Base-by-base conservation (phyloP, 2,888 invertebrate species). In the Mythimna vitellina region DNA sequence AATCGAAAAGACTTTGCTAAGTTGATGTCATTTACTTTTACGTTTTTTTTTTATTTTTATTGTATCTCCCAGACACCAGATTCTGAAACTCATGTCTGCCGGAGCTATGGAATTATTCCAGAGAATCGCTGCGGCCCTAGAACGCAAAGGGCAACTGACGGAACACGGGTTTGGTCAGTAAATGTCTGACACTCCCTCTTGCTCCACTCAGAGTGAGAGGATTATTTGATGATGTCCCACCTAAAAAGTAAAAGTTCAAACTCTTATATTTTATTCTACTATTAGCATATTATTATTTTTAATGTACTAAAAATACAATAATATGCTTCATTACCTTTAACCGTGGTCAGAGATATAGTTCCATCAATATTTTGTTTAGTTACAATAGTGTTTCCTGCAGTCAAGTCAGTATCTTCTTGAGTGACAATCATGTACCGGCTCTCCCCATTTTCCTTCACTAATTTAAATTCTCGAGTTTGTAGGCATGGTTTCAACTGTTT, bases 321-420 rank as follows among this genome's bases (percentile, higher is more conserved):
- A 35, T n/a, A 35, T n/a, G 57, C n/a, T 32, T 29, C 56, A 56
- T 29, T 61, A 95, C 95, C 95, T 89, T 92, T 89, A 0, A 92
- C 82, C 66, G 93, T 89, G 53, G 93, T 94, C 72, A 95, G 85
- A 32, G 95, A 94, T 82, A 96, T 93, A 79, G 95, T 95, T 2
- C 95, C 96, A 91, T 96, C 95, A 84, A 90, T 89, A 73, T 95
- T 94, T 82, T 95, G 95, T 81, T 93, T 95, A 1, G 94, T 93
- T 8, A 96, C 92, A 56, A 95, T 88, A 54, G 92, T 85, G 60
- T 53, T 73, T 58, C 86, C 86, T 5, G 79, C 78, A 35, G 85
- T 89, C 29, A 92, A 66, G 29, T 88, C 82, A 0, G 87, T 64
- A 7, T 88, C 87, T 2, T 92, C 90, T 46, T 91, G 88, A 0